These are phyloP conservation scores for Xerus inauris DNA, from an alignment of 2,113 vertebrate genomes.

Conservation along the genomic window DNA sequence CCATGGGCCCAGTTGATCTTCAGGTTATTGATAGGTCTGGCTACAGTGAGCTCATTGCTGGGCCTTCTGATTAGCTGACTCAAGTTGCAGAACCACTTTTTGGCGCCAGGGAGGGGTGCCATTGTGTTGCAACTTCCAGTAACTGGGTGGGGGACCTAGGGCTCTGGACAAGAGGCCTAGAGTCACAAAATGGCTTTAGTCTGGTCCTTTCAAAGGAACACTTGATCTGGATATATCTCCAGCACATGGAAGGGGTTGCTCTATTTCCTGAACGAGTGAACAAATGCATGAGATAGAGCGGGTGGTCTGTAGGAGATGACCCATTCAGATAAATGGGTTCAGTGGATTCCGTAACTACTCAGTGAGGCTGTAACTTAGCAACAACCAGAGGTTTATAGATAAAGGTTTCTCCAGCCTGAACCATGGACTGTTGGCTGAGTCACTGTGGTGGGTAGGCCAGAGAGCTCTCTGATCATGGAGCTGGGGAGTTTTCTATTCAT, in stretches of 20 bases:
- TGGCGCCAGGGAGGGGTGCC: too few relatives aligned
- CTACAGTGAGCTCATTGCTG: too few relatives aligned
- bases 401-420: background rate
- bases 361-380: background rate
- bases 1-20: too few relatives aligned
- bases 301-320: background rate
- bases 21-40: too few relatives aligned
- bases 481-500: too few relatives aligned
- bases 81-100: too few relatives aligned
- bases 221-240: background rate
- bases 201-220: too few relatives aligned
- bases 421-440: background rate
- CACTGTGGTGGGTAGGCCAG: background rate
- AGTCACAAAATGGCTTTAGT: too few relatives aligned
- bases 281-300: background rate
- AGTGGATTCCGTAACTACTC: background rate
- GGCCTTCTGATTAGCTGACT: too few relatives aligned
- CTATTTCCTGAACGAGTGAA: background rate
- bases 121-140: too few relatives aligned
- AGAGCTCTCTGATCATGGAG: background rate
- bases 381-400: background rate
- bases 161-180: too few relatives aligned
- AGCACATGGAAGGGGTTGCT: background rate
- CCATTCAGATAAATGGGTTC: background rate
- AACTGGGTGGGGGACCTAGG: too few relatives aligned